Conservation (phyloP, 2,888 invertebrate species). For the Limnephilus marmoratus region DNA sequence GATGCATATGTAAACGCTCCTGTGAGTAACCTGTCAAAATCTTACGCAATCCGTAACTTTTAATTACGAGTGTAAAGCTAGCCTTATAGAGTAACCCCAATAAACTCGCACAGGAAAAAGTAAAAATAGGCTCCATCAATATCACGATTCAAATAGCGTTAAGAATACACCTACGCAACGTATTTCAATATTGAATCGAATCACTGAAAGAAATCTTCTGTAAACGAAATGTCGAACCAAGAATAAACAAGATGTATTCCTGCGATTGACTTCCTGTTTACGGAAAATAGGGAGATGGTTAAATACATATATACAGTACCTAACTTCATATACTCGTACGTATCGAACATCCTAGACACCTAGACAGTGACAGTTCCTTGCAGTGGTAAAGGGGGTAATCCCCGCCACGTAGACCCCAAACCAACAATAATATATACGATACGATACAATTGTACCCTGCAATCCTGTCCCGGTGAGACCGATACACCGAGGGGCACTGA, state of each 20-base stretch:
- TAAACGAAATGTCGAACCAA: not conserved
- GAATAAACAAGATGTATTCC: slow-evolving; percentile 26
- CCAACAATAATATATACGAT: too few species aligned
- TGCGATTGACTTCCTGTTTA: slow-evolving; percentile 23
- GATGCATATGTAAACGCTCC: too few species aligned
- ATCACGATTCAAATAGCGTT: not conserved
- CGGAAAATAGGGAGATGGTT: not conserved
- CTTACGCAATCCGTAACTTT: too few species aligned
- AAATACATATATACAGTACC: not conserved
- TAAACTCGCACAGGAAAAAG: not conserved
- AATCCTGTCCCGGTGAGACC: too few species aligned
- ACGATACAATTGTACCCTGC: too few species aligned
- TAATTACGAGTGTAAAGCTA: too few species aligned
- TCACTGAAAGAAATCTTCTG: not conserved
- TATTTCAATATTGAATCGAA: not conserved
- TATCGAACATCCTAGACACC: too few species aligned
- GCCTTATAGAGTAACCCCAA: not conserved
- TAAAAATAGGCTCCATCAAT: not conserved
- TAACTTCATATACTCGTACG: not conserved
- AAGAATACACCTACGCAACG: not conserved
- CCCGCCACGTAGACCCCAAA: too few species aligned
- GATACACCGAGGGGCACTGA: too few species aligned
- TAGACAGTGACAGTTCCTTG: too few species aligned
- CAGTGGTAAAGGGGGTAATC: too few species aligned
- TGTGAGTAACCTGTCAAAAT: too few species aligned